phyloP scores from a whole-genome alignment of 2,113 vertebrate species.

The Condylura cristata region DNA sequence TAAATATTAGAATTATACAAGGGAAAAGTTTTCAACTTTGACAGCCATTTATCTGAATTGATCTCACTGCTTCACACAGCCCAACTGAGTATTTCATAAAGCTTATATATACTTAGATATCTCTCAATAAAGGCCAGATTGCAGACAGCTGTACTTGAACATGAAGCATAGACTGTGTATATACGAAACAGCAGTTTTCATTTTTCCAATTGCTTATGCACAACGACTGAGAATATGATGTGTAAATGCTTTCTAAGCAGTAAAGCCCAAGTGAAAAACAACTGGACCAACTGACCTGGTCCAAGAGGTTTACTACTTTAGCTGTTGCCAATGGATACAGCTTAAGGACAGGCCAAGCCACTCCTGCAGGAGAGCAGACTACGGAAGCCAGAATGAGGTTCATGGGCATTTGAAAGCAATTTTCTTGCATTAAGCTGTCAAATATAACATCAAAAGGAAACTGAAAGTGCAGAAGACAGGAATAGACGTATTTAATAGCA shows the following conservation, averaged over 20 bases:
- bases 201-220: conserved; percentile 34
- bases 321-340: neutral
- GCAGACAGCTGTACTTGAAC: neutral
- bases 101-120: neutral
- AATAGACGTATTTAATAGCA: conserved; percentile 79
- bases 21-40: conserved; percentile 32
- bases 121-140: neutral
- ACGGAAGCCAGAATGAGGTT: conserved; percentile 26
- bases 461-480: conserved; percentile 68
- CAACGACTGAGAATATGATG: neutral
- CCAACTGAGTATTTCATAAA: neutral
- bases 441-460: conserved; percentile 77
- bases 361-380: neutral
- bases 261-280: conserved; percentile 48
- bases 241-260: conserved; percentile 24
- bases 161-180: neutral
- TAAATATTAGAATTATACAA: neutral
- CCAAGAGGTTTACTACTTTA: conserved; percentile 27
- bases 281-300: conserved; percentile 51
- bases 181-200: neutral
- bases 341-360: conserved; percentile 20
- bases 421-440: conserved; percentile 61
- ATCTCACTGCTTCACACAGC: neutral
- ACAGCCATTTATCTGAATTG: conserved; percentile 3
- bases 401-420: conserved; percentile 46